These are phyloP conservation scores for Pithys albifrons DNA, from an alignment of 2,113 vertebrate genomes.

Conservation along the genomic window DNA sequence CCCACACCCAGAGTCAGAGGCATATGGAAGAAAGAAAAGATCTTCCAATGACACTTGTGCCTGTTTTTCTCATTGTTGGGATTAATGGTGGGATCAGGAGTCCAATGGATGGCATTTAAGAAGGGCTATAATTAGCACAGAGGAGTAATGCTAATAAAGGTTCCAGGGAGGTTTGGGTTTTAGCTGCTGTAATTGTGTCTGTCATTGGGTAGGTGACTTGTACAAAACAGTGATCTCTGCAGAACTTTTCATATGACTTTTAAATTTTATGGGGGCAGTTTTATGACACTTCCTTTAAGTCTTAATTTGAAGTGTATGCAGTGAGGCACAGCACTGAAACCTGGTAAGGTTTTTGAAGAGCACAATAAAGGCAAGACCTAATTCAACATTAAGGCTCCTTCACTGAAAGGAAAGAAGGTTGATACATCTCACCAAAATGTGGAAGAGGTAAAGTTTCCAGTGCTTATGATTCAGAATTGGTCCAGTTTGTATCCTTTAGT, in stretches of 20 bases:
- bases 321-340: not conserved
- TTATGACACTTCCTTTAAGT: not conserved
- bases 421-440: not conserved
- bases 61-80: not conserved
- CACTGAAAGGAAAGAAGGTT: not conserved
- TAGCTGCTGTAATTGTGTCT: not conserved
- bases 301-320: not conserved
- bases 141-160: not conserved
- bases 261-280: not conserved
- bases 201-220: not conserved
- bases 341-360: not conserved
- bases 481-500: not conserved
- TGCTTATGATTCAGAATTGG: not conserved
- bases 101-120: not conserved
- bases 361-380: not conserved
- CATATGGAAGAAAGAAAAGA: not conserved
- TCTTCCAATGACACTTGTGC: rapidly evolving
- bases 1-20: not conserved
- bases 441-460: not conserved
- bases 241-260: not conserved
- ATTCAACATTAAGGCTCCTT: not conserved
- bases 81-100: not conserved
- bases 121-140: not conserved
- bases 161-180: not conserved
- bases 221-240: not conserved